Base-by-base conservation (phyloP, 2,113 vertebrate genomes). In the Chloropsis cyanopogon region DNA sequence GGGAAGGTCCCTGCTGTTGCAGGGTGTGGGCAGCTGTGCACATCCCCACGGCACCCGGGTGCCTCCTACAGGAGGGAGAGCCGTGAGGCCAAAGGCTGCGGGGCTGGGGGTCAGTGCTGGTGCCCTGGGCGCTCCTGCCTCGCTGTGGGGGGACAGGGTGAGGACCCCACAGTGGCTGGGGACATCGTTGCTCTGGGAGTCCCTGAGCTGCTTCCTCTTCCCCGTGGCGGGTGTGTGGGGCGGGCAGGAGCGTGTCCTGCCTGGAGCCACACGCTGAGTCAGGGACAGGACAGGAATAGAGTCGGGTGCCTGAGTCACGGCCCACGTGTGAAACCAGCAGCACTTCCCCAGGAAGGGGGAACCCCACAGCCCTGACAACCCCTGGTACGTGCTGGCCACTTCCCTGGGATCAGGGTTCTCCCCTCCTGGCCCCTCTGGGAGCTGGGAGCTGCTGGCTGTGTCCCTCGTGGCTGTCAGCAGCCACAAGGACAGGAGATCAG, bases 141-240 rank as follows among this genome's bases (percentile, higher is more conserved):
- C 0, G 2, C 25, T 49, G 10, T 12, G 11, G 61, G 41, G 35
- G 49, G 12, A 35, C 14, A 7, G 12, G 35, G 54, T 0, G 2
- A 37, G 63, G 35, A 47, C 4, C 41, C 25, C 71, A 56, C 63
- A 6, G 21, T 33, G 8, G 20, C 31, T 24, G 56, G 46, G 28
- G 29, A 29, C 1, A 0, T 26, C 2, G 4, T 25, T 16, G 8
- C 12, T 29, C 54, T 1, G 3, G 24, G 12, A 24, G 25, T 44
- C 16, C 39, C 61, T 33, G 76, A 4, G 2, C 21, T 21, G 2
- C 54, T 85, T 88, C 79, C 65, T 77, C 35, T n/a, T 70, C 39
- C 14, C 80, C 0, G 0, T 1, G 44, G 60, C 0, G 7, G 8
- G 11, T 52, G 37, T 4, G 6, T 39, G 92, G 77, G 69, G 25